Evolutionary conservation across 2,797 vertebrate species (phyloP).

Genomic region (Typhlichthys eigenmanni): DNA sequence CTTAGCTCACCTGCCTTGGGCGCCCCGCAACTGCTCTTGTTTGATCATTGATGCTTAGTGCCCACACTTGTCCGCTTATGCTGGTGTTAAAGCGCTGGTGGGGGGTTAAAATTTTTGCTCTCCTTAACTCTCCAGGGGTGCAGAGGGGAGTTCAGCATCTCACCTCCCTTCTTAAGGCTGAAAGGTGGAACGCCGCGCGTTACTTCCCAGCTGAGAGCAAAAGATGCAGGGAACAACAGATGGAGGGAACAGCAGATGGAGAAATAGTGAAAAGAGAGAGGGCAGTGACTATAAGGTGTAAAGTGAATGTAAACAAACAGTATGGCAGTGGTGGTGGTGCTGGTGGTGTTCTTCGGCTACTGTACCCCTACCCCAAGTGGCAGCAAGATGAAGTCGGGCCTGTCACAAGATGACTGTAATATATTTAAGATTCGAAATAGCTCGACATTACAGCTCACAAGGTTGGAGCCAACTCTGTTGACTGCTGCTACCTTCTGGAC

Average conservation of each 20-base stretch:
- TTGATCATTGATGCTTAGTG: slow-evolving; percentile 82
- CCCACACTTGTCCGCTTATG: slow-evolving; percentile 80
- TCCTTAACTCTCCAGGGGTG: slow-evolving; percentile 79
- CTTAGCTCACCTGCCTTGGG: slow-evolving; percentile 78
- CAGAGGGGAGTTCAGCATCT: slow-evolving; percentile 72
- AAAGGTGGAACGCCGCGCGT: slow-evolving; percentile 63
- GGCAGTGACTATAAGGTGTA: not conserved
- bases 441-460: too few species aligned
- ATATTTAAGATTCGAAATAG: too few species aligned
- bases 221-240: not conserved
- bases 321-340: too few species aligned
- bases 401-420: not conserved
- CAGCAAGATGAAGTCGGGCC: not conserved
- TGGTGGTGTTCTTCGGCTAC: too few species aligned
- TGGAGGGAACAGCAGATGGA: slow-evolving; percentile 14
- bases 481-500: slow-evolving; percentile 8
- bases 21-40: slow-evolving; percentile 71
- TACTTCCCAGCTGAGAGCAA: slow-evolving; percentile 35
- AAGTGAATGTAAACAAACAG: too few species aligned
- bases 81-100: slow-evolving; percentile 63
- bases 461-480: slow-evolving; percentile 9
- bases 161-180: slow-evolving; percentile 57
- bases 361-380: not conserved
- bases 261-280: slow-evolving; percentile 6
- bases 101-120: slow-evolving; percentile 74